Evolutionary conservation across 1,140 invertebrate genomes (phyloP).

Genomic region (Papilio helenus): DNA sequence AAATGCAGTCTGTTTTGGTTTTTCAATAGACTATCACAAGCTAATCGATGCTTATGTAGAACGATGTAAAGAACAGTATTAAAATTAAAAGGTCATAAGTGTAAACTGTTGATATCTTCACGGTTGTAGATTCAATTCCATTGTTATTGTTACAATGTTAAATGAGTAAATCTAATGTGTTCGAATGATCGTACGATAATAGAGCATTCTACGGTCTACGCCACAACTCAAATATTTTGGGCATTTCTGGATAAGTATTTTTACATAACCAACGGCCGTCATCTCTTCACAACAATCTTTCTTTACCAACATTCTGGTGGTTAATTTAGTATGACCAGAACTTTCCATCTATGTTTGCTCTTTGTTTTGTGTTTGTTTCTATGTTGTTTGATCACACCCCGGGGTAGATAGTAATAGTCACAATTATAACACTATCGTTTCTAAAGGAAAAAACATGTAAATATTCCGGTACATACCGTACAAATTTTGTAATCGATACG

Average conservation of each 20-base stretch:
- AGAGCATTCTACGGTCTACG: not conserved
- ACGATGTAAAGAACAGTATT: not conserved
- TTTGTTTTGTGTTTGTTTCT: not conserved
- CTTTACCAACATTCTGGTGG: not conserved
- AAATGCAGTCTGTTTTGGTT: not conserved
- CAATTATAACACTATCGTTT: no score
- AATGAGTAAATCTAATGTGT: not conserved
- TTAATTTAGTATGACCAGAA: not conserved
- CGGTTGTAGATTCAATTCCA: not conserved
- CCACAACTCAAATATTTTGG: not conserved
- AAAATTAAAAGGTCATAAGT: not conserved
- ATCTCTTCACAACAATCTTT: not conserved
- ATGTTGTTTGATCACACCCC: no score
- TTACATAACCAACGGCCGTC: no score
- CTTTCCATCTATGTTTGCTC: not conserved
- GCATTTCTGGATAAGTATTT: not conserved
- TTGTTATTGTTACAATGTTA: conserved; percentile 4
- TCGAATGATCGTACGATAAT: not conserved
- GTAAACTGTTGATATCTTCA: not conserved
- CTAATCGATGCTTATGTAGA: not conserved
- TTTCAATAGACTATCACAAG: not conserved
- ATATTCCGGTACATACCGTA: not conserved
- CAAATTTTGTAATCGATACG: not conserved
- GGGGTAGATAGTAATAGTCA: not conserved
- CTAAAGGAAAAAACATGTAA: not conserved